Conservation (phyloP, 2,888 invertebrate species). For the Miltochrista miniata region DNA sequence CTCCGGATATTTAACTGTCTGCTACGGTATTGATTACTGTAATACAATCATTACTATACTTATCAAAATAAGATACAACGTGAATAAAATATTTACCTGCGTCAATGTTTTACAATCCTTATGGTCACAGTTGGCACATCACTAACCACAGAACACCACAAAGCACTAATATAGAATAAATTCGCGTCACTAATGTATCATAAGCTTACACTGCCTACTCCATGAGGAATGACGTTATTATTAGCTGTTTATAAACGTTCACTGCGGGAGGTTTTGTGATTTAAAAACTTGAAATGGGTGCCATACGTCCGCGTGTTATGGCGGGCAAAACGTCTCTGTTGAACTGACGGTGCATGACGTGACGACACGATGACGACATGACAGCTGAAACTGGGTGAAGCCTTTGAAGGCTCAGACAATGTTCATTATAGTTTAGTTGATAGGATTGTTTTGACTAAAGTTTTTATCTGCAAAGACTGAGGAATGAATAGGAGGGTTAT, state of each 20-base stretch:
- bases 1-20: slow-evolving; percentile 10
- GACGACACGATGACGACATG: slow-evolving; percentile 19
- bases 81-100: slow-evolving; percentile 18
- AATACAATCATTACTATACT: neutral
- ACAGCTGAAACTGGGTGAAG: slow-evolving; percentile 36
- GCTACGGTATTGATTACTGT: neutral
- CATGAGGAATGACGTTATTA: slow-evolving; percentile 54
- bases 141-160: slow-evolving; percentile 36
- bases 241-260: slow-evolving; percentile 49
- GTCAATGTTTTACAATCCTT: slow-evolving; percentile 24
- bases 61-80: neutral
- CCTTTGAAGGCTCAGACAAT: slow-evolving; percentile 16
- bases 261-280: slow-evolving; percentile 53
- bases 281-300: slow-evolving; percentile 16
- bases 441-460: slow-evolving; percentile 11
- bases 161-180: slow-evolving; percentile 26
- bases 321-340: slow-evolving; percentile 31
- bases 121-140: slow-evolving; percentile 26
- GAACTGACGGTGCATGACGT: slow-evolving; percentile 9
- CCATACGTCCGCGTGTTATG: slow-evolving; percentile 35
- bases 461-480: slow-evolving; percentile 1
- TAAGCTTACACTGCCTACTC: slow-evolving; percentile 10
- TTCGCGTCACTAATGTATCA: slow-evolving; percentile 29
- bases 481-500: neutral
- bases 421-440: slow-evolving; percentile 22